Evolutionary conservation across 2,113 vertebrate species (phyloP).

Genomic region (Chloroceryle aenea): DNA sequence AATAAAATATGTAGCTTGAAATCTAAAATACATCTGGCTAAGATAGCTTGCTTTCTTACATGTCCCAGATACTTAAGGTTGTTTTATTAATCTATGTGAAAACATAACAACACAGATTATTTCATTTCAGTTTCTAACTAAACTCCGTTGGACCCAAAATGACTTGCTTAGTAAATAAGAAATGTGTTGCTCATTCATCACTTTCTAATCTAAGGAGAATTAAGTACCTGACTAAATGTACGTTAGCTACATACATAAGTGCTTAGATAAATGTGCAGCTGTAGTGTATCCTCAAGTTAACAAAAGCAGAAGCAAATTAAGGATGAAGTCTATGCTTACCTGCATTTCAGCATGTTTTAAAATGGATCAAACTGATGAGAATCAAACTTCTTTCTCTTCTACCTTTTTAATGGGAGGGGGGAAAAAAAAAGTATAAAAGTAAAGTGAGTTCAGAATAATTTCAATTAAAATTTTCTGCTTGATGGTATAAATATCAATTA

Average conservation of each 20-base stretch:
- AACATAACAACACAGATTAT: not conserved
- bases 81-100: not conserved
- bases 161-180: not conserved
- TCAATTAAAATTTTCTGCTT: not conserved
- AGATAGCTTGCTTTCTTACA: not conserved
- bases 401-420: not conserved
- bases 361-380: not conserved
- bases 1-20: not conserved
- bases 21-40: not conserved
- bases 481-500: not conserved
- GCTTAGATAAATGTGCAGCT: not conserved
- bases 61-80: not conserved
- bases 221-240: not conserved
- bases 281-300: not conserved
- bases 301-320: not conserved
- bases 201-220: not conserved
- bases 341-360: not conserved
- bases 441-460: not conserved
- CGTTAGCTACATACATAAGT: not conserved
- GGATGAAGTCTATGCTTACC: not conserved
- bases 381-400: not conserved
- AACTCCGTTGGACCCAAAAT: not conserved
- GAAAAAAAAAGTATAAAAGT: not conserved
- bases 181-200: not conserved
- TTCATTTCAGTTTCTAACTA: not conserved